phyloP scores from a whole-genome alignment of 2,797 vertebrate genomes.

The Columba guinea region DNA sequence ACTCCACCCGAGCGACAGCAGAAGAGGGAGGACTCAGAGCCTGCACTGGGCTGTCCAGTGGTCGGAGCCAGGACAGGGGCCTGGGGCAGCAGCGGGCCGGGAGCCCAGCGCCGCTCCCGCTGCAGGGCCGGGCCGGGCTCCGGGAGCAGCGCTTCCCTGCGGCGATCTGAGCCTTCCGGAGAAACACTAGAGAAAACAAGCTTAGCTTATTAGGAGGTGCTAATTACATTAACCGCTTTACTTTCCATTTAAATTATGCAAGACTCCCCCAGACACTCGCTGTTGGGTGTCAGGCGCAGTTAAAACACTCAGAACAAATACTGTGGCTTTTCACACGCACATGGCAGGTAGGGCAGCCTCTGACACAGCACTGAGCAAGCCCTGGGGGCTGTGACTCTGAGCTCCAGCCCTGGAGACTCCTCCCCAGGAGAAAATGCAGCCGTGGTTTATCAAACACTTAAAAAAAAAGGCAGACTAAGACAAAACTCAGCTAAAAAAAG shows the following conservation, averaged over 20 bases:
- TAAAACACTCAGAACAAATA: background rate
- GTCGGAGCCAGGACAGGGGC: accelerated
- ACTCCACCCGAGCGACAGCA: background rate
- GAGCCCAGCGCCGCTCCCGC: accelerated
- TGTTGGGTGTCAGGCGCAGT: background rate
- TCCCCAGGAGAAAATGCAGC: background rate
- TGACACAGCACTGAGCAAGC: background rate
- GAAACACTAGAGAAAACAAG: background rate
- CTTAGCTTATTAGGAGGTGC: background rate
- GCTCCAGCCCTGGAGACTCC: background rate
- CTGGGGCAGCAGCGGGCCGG: accelerated
- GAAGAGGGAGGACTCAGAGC: too few relatives aligned
- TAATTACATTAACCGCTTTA: background rate
- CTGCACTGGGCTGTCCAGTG: too few relatives aligned
- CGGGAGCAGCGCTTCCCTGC: background rate
- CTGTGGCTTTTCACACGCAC: background rate
- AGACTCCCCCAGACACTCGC: background rate
- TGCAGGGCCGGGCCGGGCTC: accelerated
- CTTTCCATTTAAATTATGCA: conserved; percentile 3
- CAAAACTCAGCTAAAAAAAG: background rate
- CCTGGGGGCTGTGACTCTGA: too few relatives aligned
- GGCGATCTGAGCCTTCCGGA: accelerated
- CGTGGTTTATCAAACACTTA: background rate
- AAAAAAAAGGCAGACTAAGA: background rate
- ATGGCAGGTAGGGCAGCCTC: accelerated